Conservation (phyloP, 2,888 invertebrate species). For the Catocala nupta region DNA sequence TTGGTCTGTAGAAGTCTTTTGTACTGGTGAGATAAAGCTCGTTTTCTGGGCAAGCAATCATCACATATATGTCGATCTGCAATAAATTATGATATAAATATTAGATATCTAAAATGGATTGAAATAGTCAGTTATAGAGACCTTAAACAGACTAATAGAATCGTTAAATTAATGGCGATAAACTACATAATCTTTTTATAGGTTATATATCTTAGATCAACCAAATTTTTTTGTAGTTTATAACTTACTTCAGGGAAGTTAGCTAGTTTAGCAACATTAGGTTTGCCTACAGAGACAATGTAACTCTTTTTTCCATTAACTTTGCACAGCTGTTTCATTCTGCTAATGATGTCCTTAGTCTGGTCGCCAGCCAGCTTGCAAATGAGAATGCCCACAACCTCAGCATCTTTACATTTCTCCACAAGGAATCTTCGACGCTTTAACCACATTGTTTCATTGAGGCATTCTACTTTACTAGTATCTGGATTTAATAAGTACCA, state of each 20-base stretch:
- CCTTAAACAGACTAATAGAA: too few species aligned
- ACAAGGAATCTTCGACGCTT: conserved; percentile 94
- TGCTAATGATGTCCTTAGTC: conserved; percentile 91
- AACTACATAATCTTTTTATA: too few species aligned
- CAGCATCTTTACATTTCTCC: conserved; percentile 97
- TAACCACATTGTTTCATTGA: conserved; percentile 86
- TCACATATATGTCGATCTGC: conserved; percentile 96
- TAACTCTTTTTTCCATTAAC: conserved; percentile 95
- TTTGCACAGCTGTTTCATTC: conserved; percentile 91
- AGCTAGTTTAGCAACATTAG: conserved; percentile 97
- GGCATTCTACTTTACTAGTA: conserved; percentile 70
- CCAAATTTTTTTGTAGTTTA: too few species aligned
- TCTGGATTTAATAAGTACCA: conserved; percentile 88
- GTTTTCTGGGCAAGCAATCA: conserved; percentile 97
- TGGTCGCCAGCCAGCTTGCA: conserved; percentile 95
- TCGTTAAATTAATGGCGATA: too few species aligned
- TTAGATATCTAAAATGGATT: too few species aligned
- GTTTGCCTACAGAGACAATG: conserved; percentile 97
- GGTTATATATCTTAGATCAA: too few species aligned
- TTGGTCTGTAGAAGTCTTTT: conserved; percentile 95
- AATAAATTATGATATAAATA: conserved; percentile 38
- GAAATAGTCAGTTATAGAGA: too few species aligned
- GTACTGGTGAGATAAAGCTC: conserved; percentile 90
- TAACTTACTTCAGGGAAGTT: conserved; percentile 94
- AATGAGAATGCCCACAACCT: conserved; percentile 95